Evolutionary conservation across 2,113 vertebrate species (phyloP), one percentile per base, ranked within the genome.

Genomic region (Hyaena hyaena): DNA sequence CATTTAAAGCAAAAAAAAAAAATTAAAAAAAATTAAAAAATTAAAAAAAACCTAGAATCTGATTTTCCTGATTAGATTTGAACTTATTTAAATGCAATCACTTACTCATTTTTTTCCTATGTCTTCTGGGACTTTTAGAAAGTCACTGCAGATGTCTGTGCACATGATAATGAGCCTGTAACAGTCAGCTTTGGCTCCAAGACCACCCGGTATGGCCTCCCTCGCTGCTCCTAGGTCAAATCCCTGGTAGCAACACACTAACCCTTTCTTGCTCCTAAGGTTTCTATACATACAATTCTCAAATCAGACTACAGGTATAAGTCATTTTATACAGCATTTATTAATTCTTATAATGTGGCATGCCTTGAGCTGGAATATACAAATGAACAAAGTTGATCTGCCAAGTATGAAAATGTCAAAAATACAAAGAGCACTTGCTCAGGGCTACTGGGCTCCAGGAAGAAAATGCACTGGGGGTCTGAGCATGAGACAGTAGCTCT

Each of bases 81-180:
- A 93, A 96, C n/a, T 80, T 84, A 96, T 76, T 98, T 93, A 91
- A 96, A 89, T 69, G 31, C 71, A 93, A 80, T 93, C 96, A 91
- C 79, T 97, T 93, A 61, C 58, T 95, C 55, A 48, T 81, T 68
- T 88, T 88, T 93, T 71, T 84, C 65, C 33, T 35, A 21, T 68
- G 5, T 79, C 87, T 86, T 77, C 79, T 0, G 19, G 35, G 65
- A 73, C 73, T 96, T 97, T 71, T 65, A 83, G 83, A 95, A 88
- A 96, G 15, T 95, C 55, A 91, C 50, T 45, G 15, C 31, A 90
- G 55, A n/a, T 77, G 77, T 84, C 69, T 88, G 3, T 26, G 45
- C 10, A 86, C 65, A 92, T 58, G 8, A 92, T 61, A 96, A 90
- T 43, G n/a, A 90, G 68, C 55, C n/a, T 35, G n/a, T 58, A 86